Evolutionary conservation across 1,140 invertebrate species (phyloP), one percentile per base, ranked within the genome.

Genomic region (Druon quercuslanigerum): DNA sequence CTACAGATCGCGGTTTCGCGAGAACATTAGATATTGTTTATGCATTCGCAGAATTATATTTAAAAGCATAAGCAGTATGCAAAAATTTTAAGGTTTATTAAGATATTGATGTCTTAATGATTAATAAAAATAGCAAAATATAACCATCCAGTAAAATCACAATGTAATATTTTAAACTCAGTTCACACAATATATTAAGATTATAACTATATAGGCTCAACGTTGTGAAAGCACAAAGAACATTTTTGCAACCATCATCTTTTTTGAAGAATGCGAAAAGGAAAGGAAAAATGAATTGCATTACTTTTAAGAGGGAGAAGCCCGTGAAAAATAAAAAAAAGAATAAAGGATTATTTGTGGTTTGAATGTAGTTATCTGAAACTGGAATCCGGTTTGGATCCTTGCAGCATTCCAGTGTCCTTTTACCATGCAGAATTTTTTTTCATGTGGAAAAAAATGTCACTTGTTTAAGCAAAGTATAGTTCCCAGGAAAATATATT

Each of bases 391-490:
- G 60, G 25, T 66, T 66, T 40, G 60, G 60, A 66, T 66, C 60
- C 60, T n/a, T 66, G 60, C 60, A 66, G 60, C 60, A 66, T 66
- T 66, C 60, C 60, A 40, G 13, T 66, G 60, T 40, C 60, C 12
- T 40, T n/a, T 66, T 40, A 46, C 16, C 16, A 7, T 46, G 40
- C 16, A 25, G 40, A 66, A 40, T 14, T 40, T 16, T 16, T 20
- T 40, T 66, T 66, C 20, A 14, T 14, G 12, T 16, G 40, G 9
- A n/a, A 66, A 40, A 40, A 14, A 33, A 66, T 46, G 40, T 46
- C 40, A 46, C 40, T 46, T 46, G 40, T 46, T 46, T 46, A 11
- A 46, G 40, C 40, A 46, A 46, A 46, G 9, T 46, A 46, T 46
- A 46, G 9, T 46, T 46, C 11, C 8, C 40, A 46, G 40, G 40